Evolutionary conservation across 30 jellyfish, hydroid and myxozoan species (phyloP).

Genomic region (Cassiopea andromeda): DNA sequence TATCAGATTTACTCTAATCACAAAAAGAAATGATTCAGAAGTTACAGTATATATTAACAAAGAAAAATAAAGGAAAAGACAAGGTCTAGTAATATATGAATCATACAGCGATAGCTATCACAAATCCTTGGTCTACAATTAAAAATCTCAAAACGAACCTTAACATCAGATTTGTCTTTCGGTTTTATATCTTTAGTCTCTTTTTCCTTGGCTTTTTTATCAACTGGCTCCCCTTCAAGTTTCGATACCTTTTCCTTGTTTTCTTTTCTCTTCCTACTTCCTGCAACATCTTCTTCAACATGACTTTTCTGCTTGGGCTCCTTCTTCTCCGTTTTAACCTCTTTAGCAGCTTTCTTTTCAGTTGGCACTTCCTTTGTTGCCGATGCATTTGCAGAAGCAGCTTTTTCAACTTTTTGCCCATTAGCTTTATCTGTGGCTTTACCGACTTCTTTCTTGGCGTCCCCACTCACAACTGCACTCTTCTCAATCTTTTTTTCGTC

Average conservation of each 20-base stretch:
- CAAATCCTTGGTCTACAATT: too few species aligned
- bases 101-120: too few species aligned
- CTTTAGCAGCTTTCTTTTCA: conserved; percentile 42
- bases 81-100: too few species aligned
- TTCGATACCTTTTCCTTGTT: conserved; percentile 37
- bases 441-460: conserved; percentile 6
- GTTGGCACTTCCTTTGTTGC: conserved; percentile 15
- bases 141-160: background rate
- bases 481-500: conserved; percentile 29
- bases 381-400: background rate
- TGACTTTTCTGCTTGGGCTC: conserved; percentile 4
- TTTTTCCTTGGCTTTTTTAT: conserved; percentile 28
- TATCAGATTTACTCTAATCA: too few species aligned
- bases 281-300: conserved; percentile 24
- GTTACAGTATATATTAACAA: too few species aligned
- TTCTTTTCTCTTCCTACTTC: conserved; percentile 59
- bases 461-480: conserved; percentile 34
- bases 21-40: too few species aligned
- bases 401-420: conserved; percentile 18
- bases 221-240: conserved; percentile 62
- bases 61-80: too few species aligned
- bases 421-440: background rate
- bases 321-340: conserved; percentile 40
- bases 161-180: conserved; percentile 22
- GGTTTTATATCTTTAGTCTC: conserved; percentile 39